A percentile compares a stretch with the other conserved stretches of the same genome.
phyloP scores from a whole-genome alignment of 2,888 invertebrate genomes.

The Megastigmus dorsalis region DNA sequence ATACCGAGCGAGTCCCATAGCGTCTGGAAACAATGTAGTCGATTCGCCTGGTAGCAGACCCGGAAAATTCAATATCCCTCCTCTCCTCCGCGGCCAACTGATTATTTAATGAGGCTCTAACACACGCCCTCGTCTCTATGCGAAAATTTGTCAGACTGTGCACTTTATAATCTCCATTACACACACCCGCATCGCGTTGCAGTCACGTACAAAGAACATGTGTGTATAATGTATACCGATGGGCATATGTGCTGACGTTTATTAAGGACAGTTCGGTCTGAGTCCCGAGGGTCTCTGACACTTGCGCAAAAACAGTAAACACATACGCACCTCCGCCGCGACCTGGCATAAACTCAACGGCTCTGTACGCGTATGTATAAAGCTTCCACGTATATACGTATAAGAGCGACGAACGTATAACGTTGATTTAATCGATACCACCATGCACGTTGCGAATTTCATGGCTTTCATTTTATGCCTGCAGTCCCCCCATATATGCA shows the following conservation, averaged over 20 bases:
- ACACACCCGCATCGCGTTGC: too few species aligned
- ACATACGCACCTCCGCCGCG: too few species aligned
- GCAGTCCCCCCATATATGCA: too few species aligned
- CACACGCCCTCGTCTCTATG: not conserved
- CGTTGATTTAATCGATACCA: constrained; percentile 29
- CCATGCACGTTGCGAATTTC: constrained; percentile 6
- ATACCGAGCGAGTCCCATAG: not conserved
- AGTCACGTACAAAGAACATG: too few species aligned
- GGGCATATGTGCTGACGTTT: too few species aligned
- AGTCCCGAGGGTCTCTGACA: too few species aligned
- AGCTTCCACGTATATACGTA: not conserved
- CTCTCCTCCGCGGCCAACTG: not conserved
- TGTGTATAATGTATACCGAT: too few species aligned
- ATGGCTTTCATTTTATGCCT: not conserved
- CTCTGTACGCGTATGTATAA: not conserved
- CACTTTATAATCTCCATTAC: too few species aligned
- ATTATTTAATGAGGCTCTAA: constrained; percentile 13
- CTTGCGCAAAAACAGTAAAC: constrained; percentile 22
- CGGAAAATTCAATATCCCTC: constrained; percentile 43
- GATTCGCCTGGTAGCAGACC: constrained; percentile 23
- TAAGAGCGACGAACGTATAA: not conserved
- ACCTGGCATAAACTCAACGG: too few species aligned
- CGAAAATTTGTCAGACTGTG: not conserved
- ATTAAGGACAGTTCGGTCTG: too few species aligned
- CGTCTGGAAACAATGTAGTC: constrained; percentile 3